Percentiles rank a stretch among this genome's conserved stretches.
These are phyloP conservation scores for Ichneumoninae sp. DNA, from an alignment of 2,888 invertebrate species.

Conservation along the genomic window DNA sequence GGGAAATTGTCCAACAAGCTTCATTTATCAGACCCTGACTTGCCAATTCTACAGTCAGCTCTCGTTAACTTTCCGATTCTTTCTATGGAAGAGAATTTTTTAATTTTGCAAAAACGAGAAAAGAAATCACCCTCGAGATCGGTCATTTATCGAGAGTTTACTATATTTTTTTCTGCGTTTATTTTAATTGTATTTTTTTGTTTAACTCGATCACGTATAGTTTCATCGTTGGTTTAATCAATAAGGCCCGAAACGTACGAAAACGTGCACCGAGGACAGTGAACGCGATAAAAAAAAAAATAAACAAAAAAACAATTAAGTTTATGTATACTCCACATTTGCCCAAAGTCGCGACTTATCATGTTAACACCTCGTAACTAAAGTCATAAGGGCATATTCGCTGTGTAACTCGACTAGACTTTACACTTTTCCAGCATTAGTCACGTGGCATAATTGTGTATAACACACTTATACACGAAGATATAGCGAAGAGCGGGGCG, in stretches of 20 bases:
- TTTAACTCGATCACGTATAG: neutral
- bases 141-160: neutral
- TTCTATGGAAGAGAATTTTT: neutral
- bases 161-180: neutral
- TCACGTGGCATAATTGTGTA: conserved; percentile 7
- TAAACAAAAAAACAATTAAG: neutral
- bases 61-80: neutral
- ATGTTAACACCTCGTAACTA: neutral
- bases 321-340: conserved; percentile 50
- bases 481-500: neutral
- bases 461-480: conserved; percentile 11
- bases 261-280: conserved; percentile 41
- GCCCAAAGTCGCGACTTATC: conserved; percentile 44
- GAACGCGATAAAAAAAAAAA: neutral
- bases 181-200: neutral
- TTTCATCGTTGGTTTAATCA: conserved; percentile 6
- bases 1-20: conserved; percentile 26
- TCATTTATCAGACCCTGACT: conserved; percentile 57
- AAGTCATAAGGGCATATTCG: neutral
- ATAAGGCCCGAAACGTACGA: conserved; percentile 30
- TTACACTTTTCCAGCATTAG: neutral
- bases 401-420: neutral
- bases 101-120: neutral
- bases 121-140: neutral
- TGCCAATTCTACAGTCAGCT: conserved; percentile 46